Evolutionary conservation across 2,113 vertebrate species (phyloP).

Genomic region (Crotalus tigris): DNA sequence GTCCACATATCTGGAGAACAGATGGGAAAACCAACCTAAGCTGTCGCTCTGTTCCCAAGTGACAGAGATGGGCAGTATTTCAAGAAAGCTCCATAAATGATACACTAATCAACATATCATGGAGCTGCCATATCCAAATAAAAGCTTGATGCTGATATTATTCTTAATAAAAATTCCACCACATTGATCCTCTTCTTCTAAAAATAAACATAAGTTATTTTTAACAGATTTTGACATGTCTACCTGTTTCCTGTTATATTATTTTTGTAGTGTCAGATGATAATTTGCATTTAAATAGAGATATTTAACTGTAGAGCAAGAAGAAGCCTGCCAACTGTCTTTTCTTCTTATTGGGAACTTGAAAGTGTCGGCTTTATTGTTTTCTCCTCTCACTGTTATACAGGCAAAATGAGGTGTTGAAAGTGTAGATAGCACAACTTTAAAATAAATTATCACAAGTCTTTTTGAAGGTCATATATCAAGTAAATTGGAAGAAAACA

Average conservation of each 20-base stretch:
- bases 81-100: not conserved
- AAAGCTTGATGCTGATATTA: slow-evolving; percentile 1
- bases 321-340: slow-evolving; percentile 31
- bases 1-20: not conserved
- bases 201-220: slow-evolving; percentile 29
- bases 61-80: not conserved
- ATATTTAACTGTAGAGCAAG: slow-evolving; percentile 50
- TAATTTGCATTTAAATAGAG: slow-evolving; percentile 58
- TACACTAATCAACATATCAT: not conserved
- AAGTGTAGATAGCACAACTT: slow-evolving; percentile 30
- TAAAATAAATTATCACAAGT: slow-evolving; percentile 15
- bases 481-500: slow-evolving; percentile 11
- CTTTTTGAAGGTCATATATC: slow-evolving; percentile 32
- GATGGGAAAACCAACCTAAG: not conserved
- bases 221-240: slow-evolving; percentile 10
- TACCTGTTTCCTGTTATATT: slow-evolving; percentile 33
- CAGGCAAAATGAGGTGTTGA: slow-evolving; percentile 27
- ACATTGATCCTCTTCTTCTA: not conserved
- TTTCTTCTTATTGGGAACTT: slow-evolving; percentile 38
- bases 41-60: not conserved
- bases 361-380: slow-evolving; percentile 36
- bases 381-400: slow-evolving; percentile 33
- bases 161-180: slow-evolving; percentile 3
- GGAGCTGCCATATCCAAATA: slow-evolving; percentile 15
- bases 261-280: slow-evolving; percentile 50